phyloP scores from a whole-genome alignment of 2,888 invertebrate species.

The Sesia apiformis region DNA sequence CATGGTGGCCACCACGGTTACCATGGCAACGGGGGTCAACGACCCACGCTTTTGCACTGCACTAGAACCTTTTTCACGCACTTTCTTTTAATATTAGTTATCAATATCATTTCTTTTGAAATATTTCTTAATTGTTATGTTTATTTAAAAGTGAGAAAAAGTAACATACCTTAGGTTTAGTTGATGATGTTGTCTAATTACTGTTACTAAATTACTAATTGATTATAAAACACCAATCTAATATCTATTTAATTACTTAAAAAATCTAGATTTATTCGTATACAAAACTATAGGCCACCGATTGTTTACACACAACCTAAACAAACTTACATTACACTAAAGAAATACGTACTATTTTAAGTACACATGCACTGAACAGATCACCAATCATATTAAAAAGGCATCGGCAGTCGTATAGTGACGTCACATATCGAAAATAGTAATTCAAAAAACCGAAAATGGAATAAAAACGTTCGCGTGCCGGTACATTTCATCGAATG shows the following conservation, averaged over 20 bases:
- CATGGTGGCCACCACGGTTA: constrained; percentile 45
- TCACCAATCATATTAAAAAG: constrained; percentile 1
- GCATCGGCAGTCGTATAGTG: constrained; percentile 21
- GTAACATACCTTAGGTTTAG: neutral
- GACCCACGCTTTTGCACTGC: constrained; percentile 44
- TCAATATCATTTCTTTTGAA: no score
- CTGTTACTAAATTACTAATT: neutral
- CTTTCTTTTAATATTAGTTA: neutral
- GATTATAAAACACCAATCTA: neutral
- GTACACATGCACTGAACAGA: no score
- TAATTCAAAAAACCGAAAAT: constrained; percentile 37
- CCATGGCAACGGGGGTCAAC: constrained; percentile 58
- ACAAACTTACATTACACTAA: constrained; percentile 5
- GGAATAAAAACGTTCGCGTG: constrained; percentile 69
- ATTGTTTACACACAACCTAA: constrained; percentile 8
- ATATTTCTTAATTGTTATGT: no score
- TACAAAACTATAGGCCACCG: constrained; percentile 18
- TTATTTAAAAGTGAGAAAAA: neutral
- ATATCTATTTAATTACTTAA: neutral
- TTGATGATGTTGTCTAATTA: neutral
- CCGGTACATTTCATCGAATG: constrained; percentile 67
- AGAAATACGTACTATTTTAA: neutral
- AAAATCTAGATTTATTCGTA: constrained; percentile 15
- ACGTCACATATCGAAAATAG: constrained; percentile 40
- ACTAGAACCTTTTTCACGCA: constrained; percentile 8